These are phyloP conservation scores for Empis livida DNA, from an alignment of 2,888 invertebrate genomes.

Conservation along the genomic window DNA sequence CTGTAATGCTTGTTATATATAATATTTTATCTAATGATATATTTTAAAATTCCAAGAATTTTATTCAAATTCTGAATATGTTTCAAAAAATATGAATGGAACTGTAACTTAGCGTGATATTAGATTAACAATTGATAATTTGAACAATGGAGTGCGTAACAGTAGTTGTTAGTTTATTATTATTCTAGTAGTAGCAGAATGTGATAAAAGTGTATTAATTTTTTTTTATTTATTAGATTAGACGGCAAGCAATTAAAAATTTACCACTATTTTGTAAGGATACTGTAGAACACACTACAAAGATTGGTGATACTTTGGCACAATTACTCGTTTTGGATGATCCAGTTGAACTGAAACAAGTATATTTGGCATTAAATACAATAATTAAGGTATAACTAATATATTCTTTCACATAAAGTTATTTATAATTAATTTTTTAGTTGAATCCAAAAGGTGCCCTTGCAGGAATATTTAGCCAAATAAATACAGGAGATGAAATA, in stretches of 20 bases:
- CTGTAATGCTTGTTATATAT: neutral
- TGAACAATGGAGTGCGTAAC: too few species aligned
- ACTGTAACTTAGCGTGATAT: too few species aligned
- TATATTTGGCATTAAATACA: constrained; percentile 68
- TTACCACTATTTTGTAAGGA: constrained; percentile 78
- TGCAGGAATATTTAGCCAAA: constrained; percentile 55
- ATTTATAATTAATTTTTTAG: too few species aligned
- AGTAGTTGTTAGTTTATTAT: too few species aligned
- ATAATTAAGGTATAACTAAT: constrained; percentile 24
- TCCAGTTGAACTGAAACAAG: constrained; percentile 66
- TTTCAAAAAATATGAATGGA: too few species aligned
- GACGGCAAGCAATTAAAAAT: constrained; percentile 89
- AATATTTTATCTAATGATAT: neutral
- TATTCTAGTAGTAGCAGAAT: too few species aligned
- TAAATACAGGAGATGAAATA: constrained; percentile 54
- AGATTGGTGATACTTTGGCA: constrained; percentile 82
- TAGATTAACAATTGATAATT: too few species aligned
- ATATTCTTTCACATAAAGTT: too few species aligned
- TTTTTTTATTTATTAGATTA: constrained; percentile 47
- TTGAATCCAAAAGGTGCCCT: constrained; percentile 41
- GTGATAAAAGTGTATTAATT: neutral
- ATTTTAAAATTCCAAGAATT: too few species aligned
- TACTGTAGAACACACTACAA: constrained; percentile 65
- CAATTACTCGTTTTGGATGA: constrained; percentile 85
- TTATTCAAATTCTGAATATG: too few species aligned